These are phyloP conservation scores for Apamea monoglypha DNA, from an alignment of 2,888 invertebrate species.

Conservation along the genomic window DNA sequence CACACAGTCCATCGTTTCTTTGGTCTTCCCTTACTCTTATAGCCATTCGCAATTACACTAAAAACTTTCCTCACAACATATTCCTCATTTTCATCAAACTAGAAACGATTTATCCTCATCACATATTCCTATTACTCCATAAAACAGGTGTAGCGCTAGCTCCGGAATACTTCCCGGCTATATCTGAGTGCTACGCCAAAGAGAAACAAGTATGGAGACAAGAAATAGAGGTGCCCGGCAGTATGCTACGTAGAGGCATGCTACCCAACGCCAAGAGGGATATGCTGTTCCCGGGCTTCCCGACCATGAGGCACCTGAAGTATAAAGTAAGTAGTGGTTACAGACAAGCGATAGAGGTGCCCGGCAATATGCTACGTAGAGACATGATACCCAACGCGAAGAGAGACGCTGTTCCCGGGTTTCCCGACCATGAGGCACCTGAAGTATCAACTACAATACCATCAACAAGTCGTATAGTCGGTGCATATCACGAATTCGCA, in stretches of 20 bases:
- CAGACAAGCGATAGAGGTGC: conserved; percentile 90
- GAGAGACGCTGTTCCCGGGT: conserved; percentile 94
- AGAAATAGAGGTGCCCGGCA: conserved; percentile 90
- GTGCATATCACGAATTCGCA: not conserved
- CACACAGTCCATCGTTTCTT: not conserved
- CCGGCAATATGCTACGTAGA: conserved; percentile 90
- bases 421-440: conserved; percentile 98
- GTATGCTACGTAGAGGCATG: conserved; percentile 92
- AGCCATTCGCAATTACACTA: not conserved
- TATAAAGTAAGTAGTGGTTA: conserved; percentile 91
- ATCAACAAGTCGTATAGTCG: not conserved
- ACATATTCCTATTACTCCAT: not conserved
- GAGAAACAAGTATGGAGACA: conserved; percentile 87
- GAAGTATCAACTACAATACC: conserved; percentile 91
- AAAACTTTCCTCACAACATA: not conserved
- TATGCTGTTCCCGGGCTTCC: conserved; percentile 97
- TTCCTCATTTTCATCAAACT: not conserved
- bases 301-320: conserved; percentile 96
- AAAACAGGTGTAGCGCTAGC: conserved; percentile 85
- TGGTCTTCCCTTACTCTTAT: not conserved
- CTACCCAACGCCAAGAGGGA: conserved; percentile 92
- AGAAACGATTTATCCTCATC: not conserved
- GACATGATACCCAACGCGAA: conserved; percentile 93
- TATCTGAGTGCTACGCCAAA: conserved; percentile 90
- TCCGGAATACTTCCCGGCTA: conserved; percentile 91